phyloP scores from a whole-genome alignment of 2,113 vertebrate genomes.

The human region DNA sequence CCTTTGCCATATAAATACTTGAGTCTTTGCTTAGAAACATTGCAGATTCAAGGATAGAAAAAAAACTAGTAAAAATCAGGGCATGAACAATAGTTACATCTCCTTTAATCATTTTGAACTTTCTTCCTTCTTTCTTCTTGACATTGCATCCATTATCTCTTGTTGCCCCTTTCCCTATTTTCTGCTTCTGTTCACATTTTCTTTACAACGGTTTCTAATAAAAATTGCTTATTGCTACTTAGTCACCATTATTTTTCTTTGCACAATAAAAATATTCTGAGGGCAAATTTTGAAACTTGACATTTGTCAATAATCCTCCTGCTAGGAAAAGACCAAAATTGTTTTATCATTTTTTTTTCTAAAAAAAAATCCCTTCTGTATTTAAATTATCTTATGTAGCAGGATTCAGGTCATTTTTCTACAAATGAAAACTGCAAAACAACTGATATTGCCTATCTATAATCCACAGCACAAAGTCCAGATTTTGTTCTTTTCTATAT shows the following conservation, averaged over 20 bases:
- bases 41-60: not conserved
- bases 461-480: not conserved
- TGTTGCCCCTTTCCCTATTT: not conserved
- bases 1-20: not conserved
- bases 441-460: not conserved
- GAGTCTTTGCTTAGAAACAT: not conserved
- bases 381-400: not conserved
- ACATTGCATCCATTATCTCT: not conserved
- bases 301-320: not conserved
- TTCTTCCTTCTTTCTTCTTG: not conserved
- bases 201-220: not conserved
- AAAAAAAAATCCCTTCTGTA: not conserved
- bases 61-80: not conserved
- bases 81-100: not conserved
- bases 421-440: not conserved
- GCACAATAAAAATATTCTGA: not conserved
- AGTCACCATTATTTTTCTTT: not conserved
- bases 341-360: not conserved
- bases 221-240: not conserved
- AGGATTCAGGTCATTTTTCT: not conserved
- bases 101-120: not conserved
- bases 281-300: not conserved
- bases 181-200: not conserved
- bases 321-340: not conserved
- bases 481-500: not conserved